Evolutionary conservation across 2,888 invertebrate species (phyloP), one percentile per base, ranked within the genome.

Genomic region (Torymus texanus): DNA sequence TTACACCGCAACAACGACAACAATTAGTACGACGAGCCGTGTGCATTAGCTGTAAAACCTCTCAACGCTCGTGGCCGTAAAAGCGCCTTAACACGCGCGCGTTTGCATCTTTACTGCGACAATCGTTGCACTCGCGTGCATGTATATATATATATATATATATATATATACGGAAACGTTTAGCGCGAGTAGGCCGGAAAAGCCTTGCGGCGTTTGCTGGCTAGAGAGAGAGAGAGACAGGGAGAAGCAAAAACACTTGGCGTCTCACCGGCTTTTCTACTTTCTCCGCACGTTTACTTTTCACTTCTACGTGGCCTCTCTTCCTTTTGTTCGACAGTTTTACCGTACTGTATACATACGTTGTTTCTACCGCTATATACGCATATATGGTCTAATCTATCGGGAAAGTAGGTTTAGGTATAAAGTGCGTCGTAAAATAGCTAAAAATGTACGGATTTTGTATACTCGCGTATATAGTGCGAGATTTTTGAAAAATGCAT

Each of bases 71-170:
- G 41, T 8, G 41, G 8, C 41, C 41, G 41, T 51, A 51, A 55
- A 67, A 67, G 75, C 67, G 21, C 13, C 58, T 61, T 61, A 67
- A 75, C 61, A 53, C 67, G 24, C 29, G 29, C n/a, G 56, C 50
- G 29, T 58, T 59, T 50, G 75, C 66, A 67, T 67, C 67, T 75
- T 61, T 14, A 61, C 67, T 73, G 61, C 65, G 65, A 58, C 50
- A 24, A 66, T 74, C 24, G 66, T 74, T 51, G 58, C 21, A 4
- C 2, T 14, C 41, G 5, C 41, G 5, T 4, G 4, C 29, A 3
- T 3, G 29, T 5, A 5, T 21, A 21, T 21, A 21, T 21, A 53
- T 21, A 21, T 21, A 53, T 21, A 21, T 21, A 53, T n/a, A 3
- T 3, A 3, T 5, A 5, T 21, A 21, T 21, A 21, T 21, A 53